Conservation (phyloP, 2,797 vertebrate genomes). For the Oreochromis grahami region DNA sequence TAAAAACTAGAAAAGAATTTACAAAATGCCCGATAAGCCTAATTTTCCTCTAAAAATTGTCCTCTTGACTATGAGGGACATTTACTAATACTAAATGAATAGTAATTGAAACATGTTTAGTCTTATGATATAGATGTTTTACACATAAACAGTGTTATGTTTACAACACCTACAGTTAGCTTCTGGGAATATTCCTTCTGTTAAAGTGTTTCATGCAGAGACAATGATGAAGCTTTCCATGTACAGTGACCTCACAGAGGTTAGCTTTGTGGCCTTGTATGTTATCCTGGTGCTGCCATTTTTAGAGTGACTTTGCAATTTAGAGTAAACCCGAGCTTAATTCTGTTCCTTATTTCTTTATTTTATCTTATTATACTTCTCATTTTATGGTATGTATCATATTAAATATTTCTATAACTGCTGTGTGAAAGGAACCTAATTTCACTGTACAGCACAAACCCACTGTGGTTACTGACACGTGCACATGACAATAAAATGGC, state of each 20-base stretch:
- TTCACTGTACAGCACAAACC: not conserved
- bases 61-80: not conserved
- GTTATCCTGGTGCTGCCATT: not conserved
- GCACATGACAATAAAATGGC: not conserved
- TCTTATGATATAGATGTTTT: not conserved
- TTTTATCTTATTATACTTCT: not conserved
- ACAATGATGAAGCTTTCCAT: not conserved
- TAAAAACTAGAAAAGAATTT: not conserved
- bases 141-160: rapidly evolving
- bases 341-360: not conserved
- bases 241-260: not conserved
- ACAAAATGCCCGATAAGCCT: not conserved
- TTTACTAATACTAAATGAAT: not conserved
- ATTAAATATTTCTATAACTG: not conserved
- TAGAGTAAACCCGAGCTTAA: not conserved
- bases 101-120: not conserved
- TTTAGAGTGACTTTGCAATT: too few species aligned
- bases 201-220: not conserved
- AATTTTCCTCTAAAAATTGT: rapidly evolving
- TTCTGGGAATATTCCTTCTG: not conserved
- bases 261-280: not conserved
- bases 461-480: not conserved
- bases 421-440: not conserved
- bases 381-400: not conserved
- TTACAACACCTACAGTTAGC: not conserved